Conservation (phyloP, 2,113 vertebrate species). For the Scytalopus superciliaris region DNA sequence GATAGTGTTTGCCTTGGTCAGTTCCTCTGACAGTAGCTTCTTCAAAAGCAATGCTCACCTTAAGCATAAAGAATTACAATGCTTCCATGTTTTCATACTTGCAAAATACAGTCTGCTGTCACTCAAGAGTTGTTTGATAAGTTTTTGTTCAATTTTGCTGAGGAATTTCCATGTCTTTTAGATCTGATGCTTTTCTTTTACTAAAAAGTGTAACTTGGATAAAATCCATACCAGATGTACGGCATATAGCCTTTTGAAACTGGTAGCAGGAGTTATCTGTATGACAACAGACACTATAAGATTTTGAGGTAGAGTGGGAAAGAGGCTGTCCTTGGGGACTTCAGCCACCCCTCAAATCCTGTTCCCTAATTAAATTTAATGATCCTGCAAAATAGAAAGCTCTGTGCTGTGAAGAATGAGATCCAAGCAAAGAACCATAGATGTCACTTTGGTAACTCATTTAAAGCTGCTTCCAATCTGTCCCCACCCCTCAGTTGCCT, state of each 20-base stretch:
- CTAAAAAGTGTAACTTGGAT: background rate
- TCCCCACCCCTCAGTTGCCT: background rate
- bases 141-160: background rate
- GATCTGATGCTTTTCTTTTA: background rate
- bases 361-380: background rate
- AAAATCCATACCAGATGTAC: background rate
- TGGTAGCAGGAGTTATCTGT: background rate
- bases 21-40: background rate
- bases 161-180: background rate
- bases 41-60: background rate
- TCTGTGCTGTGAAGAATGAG: background rate
- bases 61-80: background rate
- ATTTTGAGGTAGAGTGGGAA: background rate
- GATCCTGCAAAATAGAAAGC: background rate
- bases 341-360: background rate
- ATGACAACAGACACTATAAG: background rate
- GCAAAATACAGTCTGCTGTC: background rate
- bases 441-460: accelerated
- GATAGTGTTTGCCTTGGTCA: background rate
- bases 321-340: background rate
- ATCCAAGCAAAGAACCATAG: background rate
- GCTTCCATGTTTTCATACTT: background rate
- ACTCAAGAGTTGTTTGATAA: background rate
- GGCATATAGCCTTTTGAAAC: background rate
- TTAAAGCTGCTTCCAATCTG: background rate